Percentiles rank a stretch among this genome's conserved stretches.
These are phyloP conservation scores for Chirona hameri DNA, from an alignment of 2,888 invertebrate genomes.

Conservation along the genomic window DNA sequence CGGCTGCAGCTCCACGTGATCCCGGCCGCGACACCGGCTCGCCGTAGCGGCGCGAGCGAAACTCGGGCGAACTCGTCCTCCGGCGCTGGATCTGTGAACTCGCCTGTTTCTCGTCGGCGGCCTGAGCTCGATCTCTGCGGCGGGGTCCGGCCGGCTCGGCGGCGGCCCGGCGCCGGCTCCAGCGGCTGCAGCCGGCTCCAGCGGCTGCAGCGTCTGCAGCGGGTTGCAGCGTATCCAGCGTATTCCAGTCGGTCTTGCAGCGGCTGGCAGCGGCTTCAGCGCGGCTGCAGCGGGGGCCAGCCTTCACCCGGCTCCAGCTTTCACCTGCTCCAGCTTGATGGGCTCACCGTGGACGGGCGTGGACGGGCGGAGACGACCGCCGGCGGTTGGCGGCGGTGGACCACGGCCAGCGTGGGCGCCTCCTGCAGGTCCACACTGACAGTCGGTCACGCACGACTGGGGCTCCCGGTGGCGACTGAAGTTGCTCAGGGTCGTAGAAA, in stretches of 20 bases:
- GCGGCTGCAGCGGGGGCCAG: too few relatives aligned
- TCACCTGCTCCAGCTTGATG: too few relatives aligned
- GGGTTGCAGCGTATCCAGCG: too few relatives aligned
- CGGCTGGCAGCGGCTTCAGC: too few relatives aligned
- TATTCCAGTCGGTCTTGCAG: too few relatives aligned
- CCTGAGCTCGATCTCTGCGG: background rate
- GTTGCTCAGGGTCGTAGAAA: constrained; percentile 29
- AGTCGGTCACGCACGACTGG: background rate
- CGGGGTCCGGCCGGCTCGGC: background rate
- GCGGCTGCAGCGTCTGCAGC: constrained; percentile 7
- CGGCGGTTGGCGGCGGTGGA: too few relatives aligned
- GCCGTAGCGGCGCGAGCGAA: constrained; percentile 24
- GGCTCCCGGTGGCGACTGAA: background rate
- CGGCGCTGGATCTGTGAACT: background rate
- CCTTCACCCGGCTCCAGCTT: background rate
- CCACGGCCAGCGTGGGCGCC: background rate
- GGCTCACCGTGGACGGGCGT: too few relatives aligned
- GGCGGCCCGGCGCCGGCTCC: background rate
- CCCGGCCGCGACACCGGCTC: constrained; percentile 4
- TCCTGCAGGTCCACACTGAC: constrained; percentile 2
- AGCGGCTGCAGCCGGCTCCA: background rate
- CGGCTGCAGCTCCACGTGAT: constrained; percentile 28
- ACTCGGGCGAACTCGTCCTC: constrained; percentile 28
- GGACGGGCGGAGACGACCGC: too few relatives aligned
- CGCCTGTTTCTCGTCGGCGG: constrained; percentile 10